Conservation (phyloP, 2,888 invertebrate genomes). For the Cynaeus angustus region DNA sequence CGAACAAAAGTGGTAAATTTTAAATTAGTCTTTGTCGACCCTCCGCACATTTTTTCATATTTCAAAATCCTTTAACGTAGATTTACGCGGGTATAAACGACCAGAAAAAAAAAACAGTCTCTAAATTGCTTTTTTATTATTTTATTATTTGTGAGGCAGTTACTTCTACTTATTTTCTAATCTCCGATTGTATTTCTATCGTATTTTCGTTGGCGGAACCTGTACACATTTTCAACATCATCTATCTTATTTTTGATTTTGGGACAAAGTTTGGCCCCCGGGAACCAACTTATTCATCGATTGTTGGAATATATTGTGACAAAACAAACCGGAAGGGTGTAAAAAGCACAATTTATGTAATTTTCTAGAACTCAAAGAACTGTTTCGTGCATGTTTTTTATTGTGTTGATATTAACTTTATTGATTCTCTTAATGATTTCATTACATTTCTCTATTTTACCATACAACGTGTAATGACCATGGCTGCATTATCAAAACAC, state of each 20-base stretch:
- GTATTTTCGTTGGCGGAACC: conserved; percentile 4
- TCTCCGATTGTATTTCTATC: conserved; percentile 24
- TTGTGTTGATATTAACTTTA: not conserved
- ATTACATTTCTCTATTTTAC: not conserved
- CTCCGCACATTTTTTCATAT: not conserved
- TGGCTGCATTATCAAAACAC: conserved; percentile 34
- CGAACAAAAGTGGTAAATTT: conserved; percentile 2
- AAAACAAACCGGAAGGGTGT: not conserved
- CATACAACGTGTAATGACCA: conserved; percentile 40
- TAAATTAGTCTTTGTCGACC: conserved; percentile 13
- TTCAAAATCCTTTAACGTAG: conserved; percentile 1
- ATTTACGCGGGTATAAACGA: conserved; percentile 5
- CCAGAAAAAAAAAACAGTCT: conserved; percentile 11
- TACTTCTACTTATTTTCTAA: conserved; percentile 21
- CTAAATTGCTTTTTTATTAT: conserved; percentile 25
- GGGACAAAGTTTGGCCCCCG: too few relatives aligned
- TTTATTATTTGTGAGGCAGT: conserved; percentile 25
- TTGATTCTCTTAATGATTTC: conserved; percentile 3
- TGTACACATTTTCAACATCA: not conserved
- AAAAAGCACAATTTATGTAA: not conserved
- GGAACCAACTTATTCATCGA: not conserved
- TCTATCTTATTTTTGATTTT: conserved; percentile 4
- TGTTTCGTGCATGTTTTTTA: not conserved
- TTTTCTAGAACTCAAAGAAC: not conserved
- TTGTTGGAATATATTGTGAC: not conserved